A percentile compares a stretch with the other conserved stretches of the same genome.
Conservation (phyloP, 2,113 vertebrate species). For the Malurus elegans region DNA sequence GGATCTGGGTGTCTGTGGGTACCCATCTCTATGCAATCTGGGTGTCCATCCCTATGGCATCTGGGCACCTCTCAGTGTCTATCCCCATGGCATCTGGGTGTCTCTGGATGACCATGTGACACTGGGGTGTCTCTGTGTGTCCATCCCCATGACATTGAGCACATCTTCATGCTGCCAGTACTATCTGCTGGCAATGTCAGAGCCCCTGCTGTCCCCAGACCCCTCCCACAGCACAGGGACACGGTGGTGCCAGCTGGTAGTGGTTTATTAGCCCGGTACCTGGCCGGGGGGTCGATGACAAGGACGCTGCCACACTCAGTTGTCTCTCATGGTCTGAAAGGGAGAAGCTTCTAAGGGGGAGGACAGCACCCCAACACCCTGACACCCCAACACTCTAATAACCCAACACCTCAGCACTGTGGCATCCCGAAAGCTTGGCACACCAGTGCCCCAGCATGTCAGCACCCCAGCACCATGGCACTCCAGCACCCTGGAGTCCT, state of each 20-base stretch:
- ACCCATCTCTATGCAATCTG: not conserved
- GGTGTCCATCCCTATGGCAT: not conserved
- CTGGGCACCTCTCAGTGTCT: too few relatives aligned
- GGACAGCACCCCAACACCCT: not conserved
- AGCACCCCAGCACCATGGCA: too few relatives aligned
- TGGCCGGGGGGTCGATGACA: accelerated
- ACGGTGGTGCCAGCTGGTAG: not conserved
- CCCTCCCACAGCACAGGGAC: not conserved
- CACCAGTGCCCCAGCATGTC: not conserved
- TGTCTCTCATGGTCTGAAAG: not conserved
- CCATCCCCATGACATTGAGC: not conserved
- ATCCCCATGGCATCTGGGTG: not conserved
- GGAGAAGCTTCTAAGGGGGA: not conserved
- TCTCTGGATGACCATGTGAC: not conserved
- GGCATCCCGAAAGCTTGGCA: not conserved
- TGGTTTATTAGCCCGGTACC: not conserved
- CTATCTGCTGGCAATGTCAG: accelerated
- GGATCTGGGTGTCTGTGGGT: too few relatives aligned
- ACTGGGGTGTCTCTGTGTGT: not conserved
- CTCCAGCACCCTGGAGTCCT: too few relatives aligned
- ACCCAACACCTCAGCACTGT: accelerated
- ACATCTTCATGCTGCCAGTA: not conserved
- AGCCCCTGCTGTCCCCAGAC: not conserved
- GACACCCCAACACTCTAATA: not conserved
- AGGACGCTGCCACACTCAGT: not conserved